A percentile compares a stretch with the other conserved stretches of the same genome.
Evolutionary conservation across 1,140 invertebrate genomes (phyloP).

Genomic region (Marisa cornuarietis): DNA sequence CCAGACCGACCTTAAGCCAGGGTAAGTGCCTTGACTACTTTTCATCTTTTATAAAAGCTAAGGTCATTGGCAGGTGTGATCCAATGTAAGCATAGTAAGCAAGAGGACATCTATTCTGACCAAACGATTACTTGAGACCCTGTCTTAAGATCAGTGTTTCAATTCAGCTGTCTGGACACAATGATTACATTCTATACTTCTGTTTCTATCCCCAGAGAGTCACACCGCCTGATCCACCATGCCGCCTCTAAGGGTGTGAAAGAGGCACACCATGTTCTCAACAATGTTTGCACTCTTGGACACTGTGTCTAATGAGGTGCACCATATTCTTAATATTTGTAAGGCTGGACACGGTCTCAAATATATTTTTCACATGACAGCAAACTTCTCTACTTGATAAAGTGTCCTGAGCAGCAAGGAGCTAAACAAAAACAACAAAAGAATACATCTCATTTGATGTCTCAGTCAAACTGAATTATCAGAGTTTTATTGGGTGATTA

Average conservation of each 20-base stretch:
- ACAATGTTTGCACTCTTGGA: constrained; percentile 61
- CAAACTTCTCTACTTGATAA: too few relatives aligned
- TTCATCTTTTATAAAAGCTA: neutral
- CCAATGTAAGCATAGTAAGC: neutral
- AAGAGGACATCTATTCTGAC: neutral
- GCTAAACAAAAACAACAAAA: too few relatives aligned
- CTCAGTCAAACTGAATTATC: too few relatives aligned
- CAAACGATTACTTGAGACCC: neutral
- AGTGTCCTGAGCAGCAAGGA: too few relatives aligned
- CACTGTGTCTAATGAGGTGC: constrained; percentile 37
- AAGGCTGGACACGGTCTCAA: too few relatives aligned
- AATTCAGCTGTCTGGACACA: neutral
- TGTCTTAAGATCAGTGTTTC: constrained; percentile 9
- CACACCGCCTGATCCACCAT: constrained; percentile 61
- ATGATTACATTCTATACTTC: neutral
- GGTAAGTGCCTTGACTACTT: constrained; percentile 49
- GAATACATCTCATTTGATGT: too few relatives aligned
- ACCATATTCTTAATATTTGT: too few relatives aligned
- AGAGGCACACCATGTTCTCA: constrained; percentile 61
- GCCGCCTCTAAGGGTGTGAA: constrained; percentile 64
- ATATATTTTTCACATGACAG: too few relatives aligned
- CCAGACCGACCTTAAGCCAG: constrained; percentile 61
- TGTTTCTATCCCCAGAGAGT: constrained; percentile 55
- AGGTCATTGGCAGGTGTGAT: neutral
- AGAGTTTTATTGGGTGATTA: too few relatives aligned